Percentiles rank a stretch among this genome's conserved stretches.
Evolutionary conservation across 2,888 invertebrate species (phyloP).

Genomic region (Pammene fasciana): DNA sequence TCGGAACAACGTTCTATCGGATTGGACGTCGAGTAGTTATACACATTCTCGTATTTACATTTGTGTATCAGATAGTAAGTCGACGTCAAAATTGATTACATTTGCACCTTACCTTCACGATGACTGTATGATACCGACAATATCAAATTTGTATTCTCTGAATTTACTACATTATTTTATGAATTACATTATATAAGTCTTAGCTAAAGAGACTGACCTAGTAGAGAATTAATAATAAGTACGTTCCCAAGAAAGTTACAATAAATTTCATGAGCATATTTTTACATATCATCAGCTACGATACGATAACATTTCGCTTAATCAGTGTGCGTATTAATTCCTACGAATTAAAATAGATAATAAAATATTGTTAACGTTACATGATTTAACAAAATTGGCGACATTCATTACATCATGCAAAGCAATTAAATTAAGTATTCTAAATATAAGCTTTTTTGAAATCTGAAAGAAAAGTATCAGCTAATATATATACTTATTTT

Average conservation of each 20-base stretch:
- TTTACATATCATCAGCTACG: not conserved
- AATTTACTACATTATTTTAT: not conserved
- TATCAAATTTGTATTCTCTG: no score
- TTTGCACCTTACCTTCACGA: no score
- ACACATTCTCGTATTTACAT: conserved; percentile 1
- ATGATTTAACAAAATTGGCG: not conserved
- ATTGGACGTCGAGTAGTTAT: not conserved
- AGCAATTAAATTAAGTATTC: not conserved
- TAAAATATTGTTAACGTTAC: not conserved
- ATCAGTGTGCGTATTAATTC: conserved; percentile 18
- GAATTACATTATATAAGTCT: not conserved
- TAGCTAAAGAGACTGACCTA: not conserved
- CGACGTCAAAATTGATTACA: no score
- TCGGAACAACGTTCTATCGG: no score
- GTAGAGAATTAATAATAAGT: no score
- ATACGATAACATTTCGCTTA: conserved; percentile 18
- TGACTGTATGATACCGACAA: no score
- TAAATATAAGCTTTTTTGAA: not conserved
- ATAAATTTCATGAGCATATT: not conserved
- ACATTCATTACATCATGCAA: not conserved
- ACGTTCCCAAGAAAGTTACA: not conserved
- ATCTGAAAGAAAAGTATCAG: not conserved
- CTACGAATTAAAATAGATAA: conserved; percentile 6
- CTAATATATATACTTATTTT: no score
- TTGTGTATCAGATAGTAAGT: not conserved